These are phyloP conservation scores for Gallinago paraguaiae DNA, from an alignment of 2,113 vertebrate genomes.

Conservation along the genomic window DNA sequence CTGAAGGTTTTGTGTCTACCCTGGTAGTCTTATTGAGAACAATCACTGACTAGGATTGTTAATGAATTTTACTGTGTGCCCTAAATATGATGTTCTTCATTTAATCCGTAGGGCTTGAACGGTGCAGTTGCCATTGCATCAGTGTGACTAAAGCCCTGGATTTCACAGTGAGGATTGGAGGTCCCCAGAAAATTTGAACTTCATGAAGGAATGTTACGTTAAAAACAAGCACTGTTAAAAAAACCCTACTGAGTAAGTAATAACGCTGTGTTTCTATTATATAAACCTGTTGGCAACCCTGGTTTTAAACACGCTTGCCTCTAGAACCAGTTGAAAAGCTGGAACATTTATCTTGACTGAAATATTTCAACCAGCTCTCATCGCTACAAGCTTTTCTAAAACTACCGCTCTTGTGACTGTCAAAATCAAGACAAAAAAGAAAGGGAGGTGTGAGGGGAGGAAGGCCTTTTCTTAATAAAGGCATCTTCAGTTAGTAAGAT, in stretches of 20 bases:
- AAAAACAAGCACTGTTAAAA: conserved; percentile 5
- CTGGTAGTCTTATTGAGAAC: not conserved
- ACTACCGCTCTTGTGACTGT: not conserved
- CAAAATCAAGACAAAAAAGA: conserved; percentile 38
- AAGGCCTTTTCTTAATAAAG: conserved; percentile 94
- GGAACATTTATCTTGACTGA: not conserved
- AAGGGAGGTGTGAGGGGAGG: not conserved
- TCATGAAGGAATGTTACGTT: conserved; percentile 6
- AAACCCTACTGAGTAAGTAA: not conserved
- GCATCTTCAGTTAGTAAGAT: conserved; percentile 91
- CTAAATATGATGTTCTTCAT: not conserved
- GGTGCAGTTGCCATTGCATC: not conserved
- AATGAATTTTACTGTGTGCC: not conserved
- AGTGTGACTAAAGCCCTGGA: not conserved
- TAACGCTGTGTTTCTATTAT: not conserved
- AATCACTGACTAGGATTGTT: not conserved
- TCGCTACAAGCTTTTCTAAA: not conserved
- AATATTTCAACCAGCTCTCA: conserved; percentile 16
- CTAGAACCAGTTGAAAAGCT: conserved; percentile 1
- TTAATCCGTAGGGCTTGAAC: not conserved
- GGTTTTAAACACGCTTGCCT: not conserved
- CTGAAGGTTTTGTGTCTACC: not conserved
- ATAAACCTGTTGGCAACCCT: conserved; percentile 17
- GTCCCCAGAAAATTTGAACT: conserved; percentile 11
- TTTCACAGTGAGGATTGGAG: conserved; percentile 21